A percentile compares a stretch with the other conserved stretches of the same genome.
phyloP scores from a whole-genome alignment of 2,888 invertebrate species.

The Buathra laborator region DNA sequence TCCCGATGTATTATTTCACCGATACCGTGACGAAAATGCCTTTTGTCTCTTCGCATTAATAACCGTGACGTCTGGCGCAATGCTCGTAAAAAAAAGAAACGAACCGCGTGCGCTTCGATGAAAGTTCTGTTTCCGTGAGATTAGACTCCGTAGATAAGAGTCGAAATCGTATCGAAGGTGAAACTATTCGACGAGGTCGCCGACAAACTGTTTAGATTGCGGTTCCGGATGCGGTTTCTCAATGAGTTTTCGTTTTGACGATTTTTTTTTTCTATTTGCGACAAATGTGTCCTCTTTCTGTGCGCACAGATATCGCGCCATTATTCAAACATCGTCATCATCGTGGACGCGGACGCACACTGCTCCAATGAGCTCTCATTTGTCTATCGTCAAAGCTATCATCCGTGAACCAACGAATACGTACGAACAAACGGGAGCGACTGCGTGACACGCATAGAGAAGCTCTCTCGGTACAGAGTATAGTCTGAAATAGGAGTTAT shows the following conservation, averaged over 20 bases:
- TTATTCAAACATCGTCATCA: slow-evolving; percentile 53
- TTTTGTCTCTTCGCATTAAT: neutral
- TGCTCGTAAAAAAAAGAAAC: neutral
- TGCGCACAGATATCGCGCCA: neutral
- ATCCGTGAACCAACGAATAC: neutral
- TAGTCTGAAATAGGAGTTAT: slow-evolving; percentile 60
- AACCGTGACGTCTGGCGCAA: neutral
- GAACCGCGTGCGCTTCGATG: slow-evolving; percentile 5
- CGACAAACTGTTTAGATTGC: slow-evolving; percentile 13
- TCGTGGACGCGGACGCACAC: slow-evolving; percentile 36
- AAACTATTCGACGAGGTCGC: slow-evolving; percentile 49
- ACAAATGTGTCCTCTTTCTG: neutral
- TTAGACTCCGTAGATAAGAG: slow-evolving; percentile 47
- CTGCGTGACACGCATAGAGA: slow-evolving; percentile 50
- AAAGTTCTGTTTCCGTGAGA: slow-evolving; percentile 42
- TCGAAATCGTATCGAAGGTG: slow-evolving; percentile 55
- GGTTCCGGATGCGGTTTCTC: slow-evolving; percentile 41
- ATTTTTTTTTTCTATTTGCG: neutral
- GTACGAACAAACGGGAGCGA: slow-evolving; percentile 17
- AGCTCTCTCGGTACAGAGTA: slow-evolving; percentile 4
- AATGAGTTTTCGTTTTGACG: slow-evolving; percentile 39
- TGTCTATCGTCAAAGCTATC: slow-evolving; percentile 1
- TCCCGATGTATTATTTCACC: neutral
- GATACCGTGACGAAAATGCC: slow-evolving; percentile 2
- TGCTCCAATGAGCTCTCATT: slow-evolving; percentile 19